These are phyloP conservation scores for Brachyistius frenatus DNA, from an alignment of 2,113 vertebrate species.

Conservation along the genomic window DNA sequence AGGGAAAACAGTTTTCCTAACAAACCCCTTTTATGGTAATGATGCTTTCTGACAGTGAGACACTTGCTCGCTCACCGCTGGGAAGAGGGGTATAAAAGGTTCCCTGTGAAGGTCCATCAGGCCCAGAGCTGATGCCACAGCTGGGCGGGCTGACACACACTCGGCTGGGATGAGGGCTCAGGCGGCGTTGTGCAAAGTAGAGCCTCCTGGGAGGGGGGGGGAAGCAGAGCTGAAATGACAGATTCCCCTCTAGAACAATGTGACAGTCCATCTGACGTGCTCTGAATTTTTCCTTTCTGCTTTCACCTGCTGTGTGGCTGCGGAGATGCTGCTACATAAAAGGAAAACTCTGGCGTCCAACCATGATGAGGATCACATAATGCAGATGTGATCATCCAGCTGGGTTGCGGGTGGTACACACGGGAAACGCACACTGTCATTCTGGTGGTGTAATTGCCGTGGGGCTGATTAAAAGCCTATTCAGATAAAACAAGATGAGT, in stretches of 20 bases:
- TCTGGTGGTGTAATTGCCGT: constrained; percentile 95
- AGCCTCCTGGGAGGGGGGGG: constrained; percentile 86
- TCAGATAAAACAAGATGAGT: constrained; percentile 60
- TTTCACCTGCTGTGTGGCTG: constrained; percentile 91
- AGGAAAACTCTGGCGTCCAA: constrained; percentile 95
- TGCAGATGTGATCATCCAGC: constrained; percentile 95
- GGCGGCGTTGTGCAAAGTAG: constrained; percentile 91
- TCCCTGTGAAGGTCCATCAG: constrained; percentile 91
- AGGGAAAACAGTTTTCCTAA: constrained; percentile 19
- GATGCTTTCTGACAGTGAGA: constrained; percentile 11
- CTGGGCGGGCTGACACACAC: constrained; percentile 90
- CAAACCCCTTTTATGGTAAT: constrained; percentile 7
- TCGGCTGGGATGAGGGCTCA: constrained; percentile 91
- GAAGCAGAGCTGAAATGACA: constrained; percentile 32
- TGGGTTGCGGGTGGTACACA: constrained; percentile 91
- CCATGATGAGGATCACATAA: constrained; percentile 90
- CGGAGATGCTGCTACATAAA: constrained; percentile 89
- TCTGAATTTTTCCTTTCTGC: background rate
- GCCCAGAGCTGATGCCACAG: constrained; percentile 90
- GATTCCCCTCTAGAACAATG: constrained; percentile 17
- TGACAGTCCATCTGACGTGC: background rate
- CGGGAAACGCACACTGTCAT: constrained; percentile 97
- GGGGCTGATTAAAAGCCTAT: constrained; percentile 94
- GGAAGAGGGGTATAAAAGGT: constrained; percentile 90
- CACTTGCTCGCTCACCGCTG: constrained; percentile 80